phyloP scores from a whole-genome alignment of 2,888 invertebrate species.

The Drosophila robusta region DNA sequence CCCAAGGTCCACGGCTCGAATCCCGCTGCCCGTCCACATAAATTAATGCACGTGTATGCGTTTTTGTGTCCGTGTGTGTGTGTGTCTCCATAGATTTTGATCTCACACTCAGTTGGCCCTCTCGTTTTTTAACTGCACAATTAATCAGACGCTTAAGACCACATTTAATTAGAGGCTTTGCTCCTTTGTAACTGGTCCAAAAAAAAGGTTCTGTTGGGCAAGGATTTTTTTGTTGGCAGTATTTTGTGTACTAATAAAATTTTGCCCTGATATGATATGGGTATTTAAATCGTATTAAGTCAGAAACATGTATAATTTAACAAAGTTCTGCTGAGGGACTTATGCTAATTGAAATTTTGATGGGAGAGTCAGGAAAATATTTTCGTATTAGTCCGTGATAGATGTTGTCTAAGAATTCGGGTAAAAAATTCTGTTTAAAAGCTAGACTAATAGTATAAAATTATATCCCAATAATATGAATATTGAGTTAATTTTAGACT shows the following conservation, averaged over 20 bases:
- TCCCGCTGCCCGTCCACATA: constrained; percentile 25
- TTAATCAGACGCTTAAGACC: constrained; percentile 70
- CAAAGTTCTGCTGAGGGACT: background rate
- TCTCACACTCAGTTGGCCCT: constrained; percentile 11
- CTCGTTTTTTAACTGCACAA: constrained; percentile 66
- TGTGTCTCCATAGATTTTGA: constrained; percentile 57
- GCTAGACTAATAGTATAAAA: no score
- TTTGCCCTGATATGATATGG: constrained; percentile 2
- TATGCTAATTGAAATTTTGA: background rate
- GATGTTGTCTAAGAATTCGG: background rate
- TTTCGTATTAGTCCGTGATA: background rate
- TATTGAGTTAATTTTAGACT: no score
- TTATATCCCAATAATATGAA: no score
- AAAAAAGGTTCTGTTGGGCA: constrained; percentile 8
- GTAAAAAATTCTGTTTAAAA: no score
- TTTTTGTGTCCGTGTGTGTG: constrained; percentile 35
- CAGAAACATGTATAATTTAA: no score
- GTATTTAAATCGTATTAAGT: constrained; percentile 7
- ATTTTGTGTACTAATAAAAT: background rate
- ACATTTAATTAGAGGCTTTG: constrained; percentile 70
- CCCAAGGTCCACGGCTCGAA: constrained; percentile 16
- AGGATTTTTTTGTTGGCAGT: background rate
- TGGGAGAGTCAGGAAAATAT: background rate
- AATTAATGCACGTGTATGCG: constrained; percentile 42
- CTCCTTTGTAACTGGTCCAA: constrained; percentile 32